phyloP scores from a whole-genome alignment of 2,888 invertebrate genomes.

The Hypselothyrea guttata region DNA sequence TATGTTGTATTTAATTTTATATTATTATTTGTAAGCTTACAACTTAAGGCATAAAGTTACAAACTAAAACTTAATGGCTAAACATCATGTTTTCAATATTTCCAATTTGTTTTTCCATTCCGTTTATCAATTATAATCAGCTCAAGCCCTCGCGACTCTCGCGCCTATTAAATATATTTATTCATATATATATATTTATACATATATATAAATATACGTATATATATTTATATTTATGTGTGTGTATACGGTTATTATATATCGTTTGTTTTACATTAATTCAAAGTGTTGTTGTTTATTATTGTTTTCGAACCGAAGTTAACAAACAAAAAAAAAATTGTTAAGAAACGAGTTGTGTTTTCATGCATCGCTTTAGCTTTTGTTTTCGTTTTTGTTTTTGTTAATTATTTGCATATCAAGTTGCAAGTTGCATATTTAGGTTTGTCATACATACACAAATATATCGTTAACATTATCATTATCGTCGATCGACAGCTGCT shows the following conservation, averaged over 20 bases:
- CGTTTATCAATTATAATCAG: conserved; percentile 57
- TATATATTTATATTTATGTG: conserved; percentile 16
- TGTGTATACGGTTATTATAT: conserved; percentile 16
- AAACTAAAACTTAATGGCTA: conserved; percentile 78
- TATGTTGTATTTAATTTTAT: conserved; percentile 69
- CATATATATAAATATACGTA: conserved; percentile 17
- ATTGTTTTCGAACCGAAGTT: conserved; percentile 6
- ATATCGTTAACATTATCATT: conserved; percentile 18
- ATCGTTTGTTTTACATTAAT: conserved; percentile 33
- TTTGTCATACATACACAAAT: conserved; percentile 35
- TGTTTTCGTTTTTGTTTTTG: conserved; percentile 24
- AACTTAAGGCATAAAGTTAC: conserved; percentile 81
- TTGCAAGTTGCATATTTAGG: conserved; percentile 22
- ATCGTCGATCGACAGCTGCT: conserved; percentile 7
- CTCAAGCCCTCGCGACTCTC: conserved; percentile 47
- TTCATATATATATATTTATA: conserved; percentile 40
- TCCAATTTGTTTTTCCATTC: no score
- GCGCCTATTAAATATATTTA: conserved; percentile 8
- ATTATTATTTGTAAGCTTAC: conserved; percentile 78
- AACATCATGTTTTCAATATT: no score
- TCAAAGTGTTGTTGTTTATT: conserved; percentile 21
- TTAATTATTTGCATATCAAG: conserved; percentile 16
- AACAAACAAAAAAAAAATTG: conserved; percentile 4
- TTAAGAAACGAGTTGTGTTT: conserved; percentile 17
- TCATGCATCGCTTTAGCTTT: conserved; percentile 8